Evolutionary conservation across 2,113 vertebrate genomes (phyloP).

Genomic region (Rynchops niger): DNA sequence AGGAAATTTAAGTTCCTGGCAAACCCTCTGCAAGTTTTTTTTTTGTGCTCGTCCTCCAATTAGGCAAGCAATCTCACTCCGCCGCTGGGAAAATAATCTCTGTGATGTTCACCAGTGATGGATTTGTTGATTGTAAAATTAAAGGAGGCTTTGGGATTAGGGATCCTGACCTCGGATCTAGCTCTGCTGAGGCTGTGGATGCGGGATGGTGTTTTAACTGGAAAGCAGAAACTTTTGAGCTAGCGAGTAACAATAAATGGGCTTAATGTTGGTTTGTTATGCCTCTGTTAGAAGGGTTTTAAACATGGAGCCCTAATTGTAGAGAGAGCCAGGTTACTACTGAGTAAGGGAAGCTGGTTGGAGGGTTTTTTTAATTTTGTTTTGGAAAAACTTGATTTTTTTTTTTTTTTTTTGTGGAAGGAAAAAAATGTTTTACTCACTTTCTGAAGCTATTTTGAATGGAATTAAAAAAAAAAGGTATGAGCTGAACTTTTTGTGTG

Average conservation of each 20-base stretch:
- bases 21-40: rapidly evolving
- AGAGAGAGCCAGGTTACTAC: background rate
- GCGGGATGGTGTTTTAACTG: constrained; percentile 14
- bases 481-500: background rate
- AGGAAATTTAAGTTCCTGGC: background rate
- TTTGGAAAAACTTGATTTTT: background rate
- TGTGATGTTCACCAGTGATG: background rate
- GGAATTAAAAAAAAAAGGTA: background rate
- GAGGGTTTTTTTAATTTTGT: background rate
- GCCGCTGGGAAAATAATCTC: background rate
- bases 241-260: background rate
- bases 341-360: background rate
- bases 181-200: background rate
- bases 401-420: background rate
- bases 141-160: background rate
- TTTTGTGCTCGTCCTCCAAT: background rate
- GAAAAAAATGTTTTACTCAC: background rate
- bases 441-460: background rate
- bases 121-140: constrained; percentile 30
- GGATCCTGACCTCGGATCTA: background rate
- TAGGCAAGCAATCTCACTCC: background rate
- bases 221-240: background rate
- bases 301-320: background rate
- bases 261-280: background rate
- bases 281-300: background rate